Evolutionary conservation across 2,888 invertebrate species (phyloP).

Genomic region (Artemia sp.): DNA sequence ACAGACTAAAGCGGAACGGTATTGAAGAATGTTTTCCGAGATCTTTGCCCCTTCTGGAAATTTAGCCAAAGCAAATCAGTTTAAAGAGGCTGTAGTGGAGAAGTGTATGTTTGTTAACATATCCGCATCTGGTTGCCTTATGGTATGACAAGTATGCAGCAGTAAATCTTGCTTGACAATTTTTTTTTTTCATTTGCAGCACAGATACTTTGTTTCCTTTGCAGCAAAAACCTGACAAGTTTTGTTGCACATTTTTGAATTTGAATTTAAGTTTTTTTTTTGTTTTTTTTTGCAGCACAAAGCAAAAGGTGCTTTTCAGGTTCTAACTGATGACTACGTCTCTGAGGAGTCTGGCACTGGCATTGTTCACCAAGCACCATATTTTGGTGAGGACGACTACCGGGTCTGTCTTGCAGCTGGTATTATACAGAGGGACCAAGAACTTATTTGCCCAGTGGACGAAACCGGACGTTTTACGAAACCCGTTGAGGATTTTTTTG

Average conservation of each 20-base stretch:
- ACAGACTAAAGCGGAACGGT: too few species aligned
- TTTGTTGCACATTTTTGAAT: too few species aligned
- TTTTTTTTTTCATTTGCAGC: neutral
- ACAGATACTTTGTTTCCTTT: neutral
- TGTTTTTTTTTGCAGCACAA: slow-evolving; percentile 27
- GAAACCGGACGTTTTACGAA: slow-evolving; percentile 67
- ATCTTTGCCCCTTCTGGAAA: too few species aligned
- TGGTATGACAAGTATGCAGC: neutral
- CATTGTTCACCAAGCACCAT: slow-evolving; percentile 93
- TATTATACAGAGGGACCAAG: slow-evolving; percentile 69
- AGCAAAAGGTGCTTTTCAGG: slow-evolving; percentile 51
- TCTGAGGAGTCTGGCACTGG: slow-evolving; percentile 94
- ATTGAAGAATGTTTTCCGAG: too few species aligned
- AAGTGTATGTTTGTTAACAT: too few species aligned
- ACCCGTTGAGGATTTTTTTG: slow-evolving; percentile 69
- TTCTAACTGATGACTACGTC: slow-evolving; percentile 77
- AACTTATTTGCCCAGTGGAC: slow-evolving; percentile 84
- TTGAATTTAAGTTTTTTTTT: neutral
- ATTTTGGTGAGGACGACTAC: slow-evolving; percentile 98
- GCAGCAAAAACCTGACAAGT: too few species aligned
- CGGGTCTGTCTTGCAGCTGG: slow-evolving; percentile 47
- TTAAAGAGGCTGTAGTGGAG: too few species aligned
- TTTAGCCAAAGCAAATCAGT: too few species aligned
- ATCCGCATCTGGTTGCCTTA: too few species aligned
- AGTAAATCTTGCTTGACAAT: neutral